These are phyloP conservation scores for Apodemus sylvaticus DNA, from an alignment of 2,113 vertebrate genomes.

Conservation along the genomic window DNA sequence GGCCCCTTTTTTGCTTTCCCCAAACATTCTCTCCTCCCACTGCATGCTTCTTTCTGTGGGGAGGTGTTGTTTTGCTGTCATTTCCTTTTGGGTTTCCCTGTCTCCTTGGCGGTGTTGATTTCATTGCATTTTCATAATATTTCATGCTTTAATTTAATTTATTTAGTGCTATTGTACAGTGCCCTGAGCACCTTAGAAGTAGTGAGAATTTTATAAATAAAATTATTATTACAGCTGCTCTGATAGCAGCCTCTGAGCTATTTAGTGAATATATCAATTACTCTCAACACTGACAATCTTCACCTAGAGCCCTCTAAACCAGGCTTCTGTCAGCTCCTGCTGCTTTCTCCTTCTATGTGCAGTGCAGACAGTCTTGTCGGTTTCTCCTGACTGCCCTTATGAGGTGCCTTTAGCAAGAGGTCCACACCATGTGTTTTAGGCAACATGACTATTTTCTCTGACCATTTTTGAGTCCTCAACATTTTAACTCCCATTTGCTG, in stretches of 20 bases:
- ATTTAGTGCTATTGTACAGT: slow-evolving; percentile 70
- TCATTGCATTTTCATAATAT: slow-evolving; percentile 77
- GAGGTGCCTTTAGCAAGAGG: accelerated
- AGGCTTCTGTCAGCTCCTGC: not conserved
- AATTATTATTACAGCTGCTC: slow-evolving; percentile 73
- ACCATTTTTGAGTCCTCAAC: slow-evolving; percentile 27
- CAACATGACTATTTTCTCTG: slow-evolving; percentile 63
- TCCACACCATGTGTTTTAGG: not conserved
- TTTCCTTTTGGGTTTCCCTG: not conserved
- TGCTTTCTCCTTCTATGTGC: not conserved
- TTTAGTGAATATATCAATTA: slow-evolving; percentile 70
- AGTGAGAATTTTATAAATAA: slow-evolving; percentile 75
- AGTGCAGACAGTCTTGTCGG: accelerated
- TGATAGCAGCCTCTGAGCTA: slow-evolving; percentile 67
- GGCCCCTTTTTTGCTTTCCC: not conserved
- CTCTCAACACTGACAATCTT: slow-evolving; percentile 51
- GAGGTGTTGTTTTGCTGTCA: not conserved
- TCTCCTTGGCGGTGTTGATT: slow-evolving; percentile 49
- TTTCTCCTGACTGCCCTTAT: slow-evolving; percentile 38
- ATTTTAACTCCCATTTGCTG: slow-evolving; percentile 26
- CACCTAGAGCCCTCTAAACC: slow-evolving; percentile 40
- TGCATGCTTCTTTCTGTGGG: not conserved
- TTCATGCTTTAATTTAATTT: slow-evolving; percentile 79
- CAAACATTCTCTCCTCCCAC: not conserved
- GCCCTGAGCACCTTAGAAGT: slow-evolving; percentile 66